Conservation (phyloP, 1,140 invertebrate genomes). For the Aphelenchoides besseyi region DNA sequence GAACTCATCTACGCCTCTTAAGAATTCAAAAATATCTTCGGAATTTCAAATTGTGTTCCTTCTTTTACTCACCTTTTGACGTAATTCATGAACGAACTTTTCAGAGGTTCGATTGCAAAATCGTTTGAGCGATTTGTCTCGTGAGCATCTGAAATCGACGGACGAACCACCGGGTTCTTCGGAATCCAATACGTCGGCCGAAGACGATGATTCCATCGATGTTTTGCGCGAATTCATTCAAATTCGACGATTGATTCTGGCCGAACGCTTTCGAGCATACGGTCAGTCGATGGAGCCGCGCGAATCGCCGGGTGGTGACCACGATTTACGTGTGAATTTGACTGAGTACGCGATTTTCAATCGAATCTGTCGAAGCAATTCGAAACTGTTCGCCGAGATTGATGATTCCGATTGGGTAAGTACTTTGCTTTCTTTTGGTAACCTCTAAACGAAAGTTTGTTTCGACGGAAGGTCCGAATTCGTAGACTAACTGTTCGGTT, state of each 20-base stretch:
- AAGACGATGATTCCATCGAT: neutral
- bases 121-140: neutral
- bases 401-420: conserved; percentile 11
- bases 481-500: neutral
- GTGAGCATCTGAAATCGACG: neutral
- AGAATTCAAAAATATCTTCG: too few relatives aligned
- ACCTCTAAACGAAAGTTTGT: too few relatives aligned
- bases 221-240: neutral
- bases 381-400: conserved; percentile 10
- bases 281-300: neutral
- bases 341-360: conserved; percentile 18
- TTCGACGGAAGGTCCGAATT: too few relatives aligned
- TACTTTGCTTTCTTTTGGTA: neutral
- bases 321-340: conserved; percentile 3
- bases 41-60: too few relatives aligned
- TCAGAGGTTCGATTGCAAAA: conserved; percentile 7
- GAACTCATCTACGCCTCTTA: too few relatives aligned
- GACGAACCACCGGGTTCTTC: neutral
- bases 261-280: neutral
- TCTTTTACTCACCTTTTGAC: conserved; percentile 1
- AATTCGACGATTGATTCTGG: neutral
- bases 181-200: neutral
- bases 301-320: neutral
- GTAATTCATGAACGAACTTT: neutral
- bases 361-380: neutral